Evolutionary conservation across 2,113 vertebrate genomes (phyloP).

Genomic region (Poecilia latipinna): DNA sequence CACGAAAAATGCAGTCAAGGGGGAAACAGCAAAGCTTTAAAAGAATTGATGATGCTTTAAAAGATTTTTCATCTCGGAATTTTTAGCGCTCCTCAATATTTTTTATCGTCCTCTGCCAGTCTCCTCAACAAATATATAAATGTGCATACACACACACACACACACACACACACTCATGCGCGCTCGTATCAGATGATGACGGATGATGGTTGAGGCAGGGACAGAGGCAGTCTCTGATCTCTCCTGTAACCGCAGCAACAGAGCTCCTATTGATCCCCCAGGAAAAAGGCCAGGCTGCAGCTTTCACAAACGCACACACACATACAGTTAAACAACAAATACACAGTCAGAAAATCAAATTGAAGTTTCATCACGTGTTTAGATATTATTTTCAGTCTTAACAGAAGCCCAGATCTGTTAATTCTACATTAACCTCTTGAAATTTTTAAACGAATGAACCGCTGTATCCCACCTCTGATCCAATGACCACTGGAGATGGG

Average conservation of each 20-base stretch:
- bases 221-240: conserved; percentile 80
- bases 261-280: conserved; percentile 78
- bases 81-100: conserved; percentile 33
- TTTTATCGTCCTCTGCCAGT: conserved; percentile 52
- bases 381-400: not conserved
- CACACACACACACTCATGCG: conserved; percentile 6
- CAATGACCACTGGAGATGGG: too few species aligned
- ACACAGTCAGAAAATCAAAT: conserved; percentile 2
- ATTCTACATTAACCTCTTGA: not conserved
- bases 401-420: not conserved
- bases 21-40: conserved; percentile 50
- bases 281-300: conserved; percentile 69
- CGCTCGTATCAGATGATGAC: conserved; percentile 57
- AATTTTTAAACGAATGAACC: too few species aligned
- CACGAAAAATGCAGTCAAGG: conserved; percentile 22
- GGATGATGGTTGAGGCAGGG: conserved; percentile 65
- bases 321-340: conserved; percentile 21
- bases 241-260: conserved; percentile 78
- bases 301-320: conserved; percentile 41
- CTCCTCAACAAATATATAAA: conserved; percentile 10
- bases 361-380: not conserved
- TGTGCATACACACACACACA: conserved; percentile 9
- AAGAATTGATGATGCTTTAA: conserved; percentile 49
- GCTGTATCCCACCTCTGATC: too few species aligned
- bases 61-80: conserved; percentile 42